Conservation (phyloP, 2,797 vertebrate species). For the Hirundo rustica region DNA sequence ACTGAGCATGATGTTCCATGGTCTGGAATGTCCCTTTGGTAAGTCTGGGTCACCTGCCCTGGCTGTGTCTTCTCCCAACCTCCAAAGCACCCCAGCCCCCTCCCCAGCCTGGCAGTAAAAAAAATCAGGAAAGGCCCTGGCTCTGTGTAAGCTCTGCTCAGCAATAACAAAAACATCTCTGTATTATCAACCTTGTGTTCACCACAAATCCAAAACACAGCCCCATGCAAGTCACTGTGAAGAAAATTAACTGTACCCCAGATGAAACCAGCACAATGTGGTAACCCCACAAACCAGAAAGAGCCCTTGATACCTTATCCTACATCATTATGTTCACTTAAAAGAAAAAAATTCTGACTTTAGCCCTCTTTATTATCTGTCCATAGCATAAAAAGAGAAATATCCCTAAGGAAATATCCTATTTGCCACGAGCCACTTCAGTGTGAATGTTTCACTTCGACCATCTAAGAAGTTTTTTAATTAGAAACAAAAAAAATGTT, state of each 20-base stretch:
- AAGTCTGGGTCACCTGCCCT: rapidly evolving
- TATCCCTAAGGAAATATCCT: background rate
- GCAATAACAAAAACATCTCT: background rate
- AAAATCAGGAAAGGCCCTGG: background rate
- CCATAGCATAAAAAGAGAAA: background rate
- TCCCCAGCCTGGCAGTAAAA: rapidly evolving
- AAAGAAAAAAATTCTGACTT: background rate
- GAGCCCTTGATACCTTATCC: background rate
- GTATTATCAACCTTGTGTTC: rapidly evolving
- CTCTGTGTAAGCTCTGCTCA: background rate
- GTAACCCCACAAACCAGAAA: background rate
- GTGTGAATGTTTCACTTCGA: background rate
- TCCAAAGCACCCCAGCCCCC: background rate
- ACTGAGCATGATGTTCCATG: rapidly evolving
- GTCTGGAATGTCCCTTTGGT: background rate
- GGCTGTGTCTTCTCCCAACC: rapidly evolving
- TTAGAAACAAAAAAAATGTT: background rate
- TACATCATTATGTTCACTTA: background rate
- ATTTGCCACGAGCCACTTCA: background rate
- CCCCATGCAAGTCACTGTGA: rapidly evolving
- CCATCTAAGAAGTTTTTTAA: background rate
- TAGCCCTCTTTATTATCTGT: background rate
- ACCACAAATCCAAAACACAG: background rate
- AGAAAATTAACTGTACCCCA: background rate
- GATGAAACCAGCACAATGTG: background rate